Conservation (phyloP, 1,140 invertebrate species). For the Brachionus angularis region DNA sequence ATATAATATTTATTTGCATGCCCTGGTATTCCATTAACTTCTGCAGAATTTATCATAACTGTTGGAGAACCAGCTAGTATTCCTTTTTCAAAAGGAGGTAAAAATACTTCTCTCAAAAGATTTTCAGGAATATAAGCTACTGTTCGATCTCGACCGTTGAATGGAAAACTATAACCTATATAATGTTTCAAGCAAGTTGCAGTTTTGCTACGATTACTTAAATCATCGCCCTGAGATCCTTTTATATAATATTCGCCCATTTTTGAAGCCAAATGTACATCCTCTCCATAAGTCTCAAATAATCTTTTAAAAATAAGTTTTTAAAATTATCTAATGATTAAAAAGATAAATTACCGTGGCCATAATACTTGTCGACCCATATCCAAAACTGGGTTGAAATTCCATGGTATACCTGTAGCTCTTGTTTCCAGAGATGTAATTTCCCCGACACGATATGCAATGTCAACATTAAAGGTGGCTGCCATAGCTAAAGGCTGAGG, state of each 20-base stretch:
- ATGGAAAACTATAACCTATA: slow-evolving; percentile 7
- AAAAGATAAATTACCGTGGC: background rate
- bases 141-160: slow-evolving; percentile 6
- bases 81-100: background rate
- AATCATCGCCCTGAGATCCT: background rate
- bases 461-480: background rate
- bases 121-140: background rate
- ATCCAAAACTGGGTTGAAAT: background rate
- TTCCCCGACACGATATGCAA: background rate
- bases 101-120: background rate
- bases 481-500: background rate
- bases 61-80: background rate
- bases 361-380: background rate
- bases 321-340: background rate
- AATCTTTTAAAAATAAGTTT: background rate
- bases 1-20: slow-evolving; percentile 8
- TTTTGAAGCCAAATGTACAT: background rate
- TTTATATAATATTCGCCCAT: background rate
- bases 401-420: background rate
- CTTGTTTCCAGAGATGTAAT: background rate
- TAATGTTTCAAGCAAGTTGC: slow-evolving; percentile 1
- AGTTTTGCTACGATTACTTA: background rate
- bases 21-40: slow-evolving; percentile 11
- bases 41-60: slow-evolving; percentile 3
- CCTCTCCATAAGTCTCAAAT: background rate